Conservation (phyloP, 2,888 invertebrate genomes). For the Heliothis peltigera region DNA sequence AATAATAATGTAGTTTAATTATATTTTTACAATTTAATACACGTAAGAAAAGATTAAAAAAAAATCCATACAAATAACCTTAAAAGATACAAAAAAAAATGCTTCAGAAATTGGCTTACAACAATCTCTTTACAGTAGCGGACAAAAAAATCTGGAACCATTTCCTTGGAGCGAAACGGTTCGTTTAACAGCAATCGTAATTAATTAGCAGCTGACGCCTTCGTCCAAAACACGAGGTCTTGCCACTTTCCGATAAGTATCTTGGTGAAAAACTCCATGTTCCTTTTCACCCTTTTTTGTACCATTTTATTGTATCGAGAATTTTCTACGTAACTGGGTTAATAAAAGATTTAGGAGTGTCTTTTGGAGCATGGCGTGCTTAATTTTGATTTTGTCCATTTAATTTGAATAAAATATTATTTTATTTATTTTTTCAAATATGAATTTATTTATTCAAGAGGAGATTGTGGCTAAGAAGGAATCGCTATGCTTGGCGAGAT, state of each 20-base stretch:
- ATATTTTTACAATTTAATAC: no score
- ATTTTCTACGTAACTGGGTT: not conserved
- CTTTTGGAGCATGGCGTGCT: not conserved
- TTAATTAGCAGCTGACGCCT: slow-evolving; percentile 71
- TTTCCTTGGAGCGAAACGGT: slow-evolving; percentile 67
- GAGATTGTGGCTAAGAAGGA: no score
- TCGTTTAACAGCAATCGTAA: slow-evolving; percentile 75
- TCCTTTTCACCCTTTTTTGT: slow-evolving; percentile 30
- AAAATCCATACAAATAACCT: no score
- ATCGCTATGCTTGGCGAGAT: no score
- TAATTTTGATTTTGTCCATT: no score
- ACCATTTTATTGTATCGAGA: slow-evolving; percentile 1
- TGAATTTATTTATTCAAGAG: no score
- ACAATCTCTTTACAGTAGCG: slow-evolving; percentile 32
- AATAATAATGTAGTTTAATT: no score
- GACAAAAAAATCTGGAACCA: slow-evolving; percentile 63
- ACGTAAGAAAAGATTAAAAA: slow-evolving; percentile 2
- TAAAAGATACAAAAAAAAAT: slow-evolving; percentile 45
- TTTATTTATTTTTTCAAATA: no score
- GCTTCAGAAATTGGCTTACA: slow-evolving; percentile 34
- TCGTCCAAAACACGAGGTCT: slow-evolving; percentile 59
- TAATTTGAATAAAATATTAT: no score
- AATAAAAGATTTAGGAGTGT: not conserved
- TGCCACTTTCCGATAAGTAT: slow-evolving; percentile 64
- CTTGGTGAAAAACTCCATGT: slow-evolving; percentile 41